phyloP scores from a whole-genome alignment of 2,113 vertebrate genomes.

The Seriola dumerili region DNA sequence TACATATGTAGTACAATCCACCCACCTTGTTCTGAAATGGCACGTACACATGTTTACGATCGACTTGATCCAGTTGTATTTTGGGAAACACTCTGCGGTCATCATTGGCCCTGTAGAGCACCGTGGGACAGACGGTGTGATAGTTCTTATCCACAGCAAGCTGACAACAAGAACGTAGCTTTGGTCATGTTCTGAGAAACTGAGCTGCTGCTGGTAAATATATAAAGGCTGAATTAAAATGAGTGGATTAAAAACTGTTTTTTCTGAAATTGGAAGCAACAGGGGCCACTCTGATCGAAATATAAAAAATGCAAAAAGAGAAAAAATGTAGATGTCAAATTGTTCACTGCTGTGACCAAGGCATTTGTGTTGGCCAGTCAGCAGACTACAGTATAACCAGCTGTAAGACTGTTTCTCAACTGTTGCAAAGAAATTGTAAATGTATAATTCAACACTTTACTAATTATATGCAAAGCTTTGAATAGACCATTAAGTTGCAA shows the following conservation, averaged over 20 bases:
- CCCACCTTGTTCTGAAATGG: conserved; percentile 88
- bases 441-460: no score
- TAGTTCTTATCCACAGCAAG: conserved; percentile 87
- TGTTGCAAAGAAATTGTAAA: no score
- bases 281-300: no score
- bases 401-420: no score
- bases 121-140: conserved; percentile 85
- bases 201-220: not conserved
- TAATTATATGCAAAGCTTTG: no score
- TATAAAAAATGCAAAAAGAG: no score
- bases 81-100: conserved; percentile 87
- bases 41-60: conserved; percentile 89
- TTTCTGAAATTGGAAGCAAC: no score
- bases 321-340: no score
- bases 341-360: no score
- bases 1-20: not conserved
- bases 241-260: not conserved
- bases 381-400: no score
- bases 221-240: not conserved
- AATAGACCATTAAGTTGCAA: no score
- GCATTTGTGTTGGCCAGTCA: no score
- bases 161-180: conserved; percentile 79
- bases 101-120: conserved; percentile 88
- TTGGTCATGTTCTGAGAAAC: not conserved
- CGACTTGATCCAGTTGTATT: conserved; percentile 87